Conservation (phyloP, 1,140 invertebrate species). For the Lysiphlebus fabarum region DNA sequence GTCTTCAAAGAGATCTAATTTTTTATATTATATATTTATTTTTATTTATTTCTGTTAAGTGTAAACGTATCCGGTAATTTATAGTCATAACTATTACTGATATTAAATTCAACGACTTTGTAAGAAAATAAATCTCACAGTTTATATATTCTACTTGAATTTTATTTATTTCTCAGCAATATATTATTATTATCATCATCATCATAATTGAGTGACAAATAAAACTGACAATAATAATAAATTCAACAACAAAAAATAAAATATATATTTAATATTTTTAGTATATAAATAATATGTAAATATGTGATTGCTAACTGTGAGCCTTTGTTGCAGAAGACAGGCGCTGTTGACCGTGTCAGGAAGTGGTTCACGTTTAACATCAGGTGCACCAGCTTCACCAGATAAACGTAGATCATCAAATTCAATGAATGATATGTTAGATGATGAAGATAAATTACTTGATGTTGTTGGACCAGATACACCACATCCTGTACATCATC, state of each 20-base stretch:
- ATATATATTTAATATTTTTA: too few species aligned
- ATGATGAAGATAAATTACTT: conserved; percentile 80
- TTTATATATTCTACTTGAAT: background rate
- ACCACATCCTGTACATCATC: conserved; percentile 62
- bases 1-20: too few species aligned
- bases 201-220: too few species aligned
- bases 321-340: conserved; percentile 65
- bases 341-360: conserved; percentile 54
- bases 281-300: too few species aligned
- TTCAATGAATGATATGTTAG: conserved; percentile 59
- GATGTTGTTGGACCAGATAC: conserved; percentile 85
- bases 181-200: too few species aligned
- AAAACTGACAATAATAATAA: too few species aligned
- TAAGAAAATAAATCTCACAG: background rate
- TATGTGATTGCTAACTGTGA: conserved; percentile 47
- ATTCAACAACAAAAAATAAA: too few species aligned
- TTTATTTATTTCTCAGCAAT: background rate
- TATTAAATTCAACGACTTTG: conserved; percentile 20
- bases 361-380: conserved; percentile 47
- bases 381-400: conserved; percentile 68
- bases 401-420: conserved; percentile 64
- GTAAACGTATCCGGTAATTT: conserved; percentile 1
- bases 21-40: too few species aligned
- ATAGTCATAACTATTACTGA: conserved; percentile 16
- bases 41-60: too few species aligned